Base-by-base conservation (phyloP, 2,797 vertebrate genomes). In the Sebastolobus alascanus region DNA sequence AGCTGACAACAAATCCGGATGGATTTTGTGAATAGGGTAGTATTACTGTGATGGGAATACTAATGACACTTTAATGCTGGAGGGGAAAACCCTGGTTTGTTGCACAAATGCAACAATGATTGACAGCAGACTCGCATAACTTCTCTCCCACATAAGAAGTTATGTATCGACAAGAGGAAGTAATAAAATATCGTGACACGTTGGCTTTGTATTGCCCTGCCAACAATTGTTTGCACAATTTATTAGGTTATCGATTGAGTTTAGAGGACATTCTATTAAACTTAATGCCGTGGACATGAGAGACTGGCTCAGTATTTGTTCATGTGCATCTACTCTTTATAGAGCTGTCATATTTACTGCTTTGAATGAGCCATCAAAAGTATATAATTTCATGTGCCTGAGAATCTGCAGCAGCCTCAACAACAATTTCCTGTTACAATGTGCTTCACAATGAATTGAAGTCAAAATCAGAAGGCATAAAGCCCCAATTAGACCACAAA, bases 1-100 rank as follows among this genome's bases (percentile, higher is more conserved):
- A 84, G 60, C 31, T 37, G 70, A 67, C 65, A 79, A 90, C 58
- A 90, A 82, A 88, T 85, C 68, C 80, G 63, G 67, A 56, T 70
- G 70, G 65, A 56, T 75, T 80, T 81, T 65, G 43, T 72, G 59
- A 73, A 58, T 29, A 35, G 61, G 38, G 25, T 18, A 14, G 54
- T 29, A 64, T 78, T 10, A 55, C 73, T 80, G 55, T 88, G 77
- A 77, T 68, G 50, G 27, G 50, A 84, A 83, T 29, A 54, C 52
- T 68, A 79, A 85, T 73, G 65, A 66, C 54, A 69, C 66, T 86
- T 73, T 46, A 68, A 66, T 63, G 22, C n/a, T 37, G 67, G 8
- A 46, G 6, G 5, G 25, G 29, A 69, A 75, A 80, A 65, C 8
- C 16, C 3, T 54, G 8, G 35, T 16, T 69, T 74, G 46, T 7